phyloP scores from a whole-genome alignment of 64 coral and sea anemone genomes.

The Montipora sp. region DNA sequence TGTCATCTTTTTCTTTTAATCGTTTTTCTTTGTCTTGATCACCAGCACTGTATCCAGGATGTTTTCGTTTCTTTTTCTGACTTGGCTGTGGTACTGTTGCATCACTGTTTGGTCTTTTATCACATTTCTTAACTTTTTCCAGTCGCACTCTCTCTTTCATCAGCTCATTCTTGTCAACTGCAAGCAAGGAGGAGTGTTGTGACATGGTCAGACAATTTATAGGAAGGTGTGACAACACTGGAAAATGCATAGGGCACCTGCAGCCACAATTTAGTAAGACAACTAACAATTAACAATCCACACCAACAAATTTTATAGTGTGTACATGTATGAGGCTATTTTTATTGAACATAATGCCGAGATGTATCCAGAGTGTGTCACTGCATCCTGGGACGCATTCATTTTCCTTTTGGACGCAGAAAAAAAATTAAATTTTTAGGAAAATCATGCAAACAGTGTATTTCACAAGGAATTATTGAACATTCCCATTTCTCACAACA shows the following conservation, averaged over 20 bases:
- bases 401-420: too few species aligned
- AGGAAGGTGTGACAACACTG: background rate
- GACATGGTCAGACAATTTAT: background rate
- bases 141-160: background rate
- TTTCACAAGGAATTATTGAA: too few species aligned
- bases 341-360: background rate
- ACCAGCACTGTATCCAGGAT: background rate
- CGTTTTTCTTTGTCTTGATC: background rate
- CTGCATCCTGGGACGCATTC: too few species aligned
- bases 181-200: background rate
- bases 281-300: background rate
- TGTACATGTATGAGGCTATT: background rate
- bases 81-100: background rate
- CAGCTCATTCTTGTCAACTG: background rate
- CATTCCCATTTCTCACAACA: too few species aligned
- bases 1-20: background rate
- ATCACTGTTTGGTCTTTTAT: background rate
- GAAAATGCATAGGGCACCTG: background rate
- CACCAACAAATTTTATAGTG: background rate
- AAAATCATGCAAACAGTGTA: too few species aligned
- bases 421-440: too few species aligned
- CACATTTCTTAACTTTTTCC: background rate
- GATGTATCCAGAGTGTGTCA: too few species aligned
- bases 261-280: background rate
- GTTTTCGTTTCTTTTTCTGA: background rate